Conservation (phyloP, 2,113 vertebrate genomes). For the Castor canadensis region DNA sequence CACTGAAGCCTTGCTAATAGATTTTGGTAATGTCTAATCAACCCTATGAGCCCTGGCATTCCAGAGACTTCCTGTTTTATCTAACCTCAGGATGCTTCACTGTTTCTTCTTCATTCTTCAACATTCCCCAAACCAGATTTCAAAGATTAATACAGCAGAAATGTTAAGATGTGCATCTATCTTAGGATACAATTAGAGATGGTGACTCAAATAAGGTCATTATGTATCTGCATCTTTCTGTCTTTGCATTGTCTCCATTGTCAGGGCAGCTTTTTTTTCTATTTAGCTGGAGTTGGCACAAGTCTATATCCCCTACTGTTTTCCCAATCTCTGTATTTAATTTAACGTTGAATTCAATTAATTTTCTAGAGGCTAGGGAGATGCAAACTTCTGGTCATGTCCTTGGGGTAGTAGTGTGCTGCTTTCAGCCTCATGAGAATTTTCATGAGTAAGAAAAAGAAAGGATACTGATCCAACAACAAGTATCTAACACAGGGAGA, state of each 20-base stretch:
- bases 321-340: not conserved
- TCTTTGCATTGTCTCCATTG: not conserved
- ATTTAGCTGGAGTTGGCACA: not conserved
- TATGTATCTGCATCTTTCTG: not conserved
- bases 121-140: not conserved
- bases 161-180: not conserved
- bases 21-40: not conserved
- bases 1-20: not conserved
- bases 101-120: not conserved
- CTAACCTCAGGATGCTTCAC: not conserved
- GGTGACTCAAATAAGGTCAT: not conserved
- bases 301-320: not conserved
- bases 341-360: not conserved
- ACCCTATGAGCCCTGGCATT: not conserved
- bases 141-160: not conserved
- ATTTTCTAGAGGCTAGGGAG: not conserved
- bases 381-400: not conserved
- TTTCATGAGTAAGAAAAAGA: not conserved
- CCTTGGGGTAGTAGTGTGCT: not conserved
- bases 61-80: not conserved
- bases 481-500: not conserved
- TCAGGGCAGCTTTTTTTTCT: not conserved
- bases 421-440: not conserved
- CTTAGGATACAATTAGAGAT: not conserved
- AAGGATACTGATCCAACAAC: not conserved